These are phyloP conservation scores for Cryptotermes secundus DNA, from an alignment of 1,140 invertebrate species.

Conservation along the genomic window DNA sequence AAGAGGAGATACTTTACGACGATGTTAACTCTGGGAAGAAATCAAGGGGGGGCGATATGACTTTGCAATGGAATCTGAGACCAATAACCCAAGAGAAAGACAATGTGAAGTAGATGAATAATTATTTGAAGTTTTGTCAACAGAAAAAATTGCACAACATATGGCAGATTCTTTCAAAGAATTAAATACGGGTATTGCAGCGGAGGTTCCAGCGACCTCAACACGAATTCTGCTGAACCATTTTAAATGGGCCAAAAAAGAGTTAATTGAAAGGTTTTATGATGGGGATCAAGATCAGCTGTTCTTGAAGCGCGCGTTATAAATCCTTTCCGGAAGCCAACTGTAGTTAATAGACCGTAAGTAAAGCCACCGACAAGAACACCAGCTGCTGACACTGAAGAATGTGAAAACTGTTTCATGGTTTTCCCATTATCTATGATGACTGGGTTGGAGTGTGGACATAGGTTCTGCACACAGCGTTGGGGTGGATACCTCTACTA, in stretches of 20 bases:
- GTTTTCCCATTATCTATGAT: constrained; percentile 61
- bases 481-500: constrained; percentile 97
- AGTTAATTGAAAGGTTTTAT: constrained; percentile 94
- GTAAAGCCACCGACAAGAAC: constrained; percentile 44
- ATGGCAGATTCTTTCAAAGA: constrained; percentile 98
- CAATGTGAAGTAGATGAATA: constrained; percentile 84
- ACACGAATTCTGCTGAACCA: constrained; percentile 93
- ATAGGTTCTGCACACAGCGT: constrained; percentile 91
- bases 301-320: constrained; percentile 93
- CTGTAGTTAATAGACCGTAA: constrained; percentile 40
- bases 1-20: constrained; percentile 82
- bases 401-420: not conserved
- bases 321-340: constrained; percentile 83
- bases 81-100: constrained; percentile 70
- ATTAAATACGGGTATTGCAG: constrained; percentile 84
- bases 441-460: constrained; percentile 95
- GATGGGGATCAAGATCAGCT: constrained; percentile 93
- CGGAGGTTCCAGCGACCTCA: constrained; percentile 85
- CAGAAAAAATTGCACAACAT: constrained; percentile 94
- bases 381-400: constrained; percentile 67
- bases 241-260: constrained; percentile 99
- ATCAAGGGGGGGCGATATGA: constrained; percentile 86
- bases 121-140: constrained; percentile 90
- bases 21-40: constrained; percentile 90
- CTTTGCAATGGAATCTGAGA: constrained; percentile 88